These are phyloP conservation scores for Trichoplusia ni DNA, from an alignment of 1,140 invertebrate species.

Conservation along the genomic window DNA sequence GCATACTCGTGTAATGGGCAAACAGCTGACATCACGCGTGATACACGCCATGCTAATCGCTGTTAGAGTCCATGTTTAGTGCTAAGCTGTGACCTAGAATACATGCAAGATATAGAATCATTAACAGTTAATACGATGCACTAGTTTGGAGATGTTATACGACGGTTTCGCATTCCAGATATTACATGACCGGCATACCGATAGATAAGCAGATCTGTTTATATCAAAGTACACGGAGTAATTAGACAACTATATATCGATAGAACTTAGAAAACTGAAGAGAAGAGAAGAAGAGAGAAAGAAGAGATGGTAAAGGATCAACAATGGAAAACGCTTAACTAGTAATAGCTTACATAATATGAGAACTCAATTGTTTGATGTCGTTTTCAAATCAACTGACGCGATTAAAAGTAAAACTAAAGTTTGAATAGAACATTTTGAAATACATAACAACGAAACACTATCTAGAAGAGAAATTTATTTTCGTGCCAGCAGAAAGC, in stretches of 20 bases:
- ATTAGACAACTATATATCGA: too few species aligned
- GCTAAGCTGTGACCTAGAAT: slow-evolving; percentile 24
- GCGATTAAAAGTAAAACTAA: not conserved
- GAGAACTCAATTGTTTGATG: too few species aligned
- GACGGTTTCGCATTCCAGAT: too few species aligned
- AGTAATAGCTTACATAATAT: too few species aligned
- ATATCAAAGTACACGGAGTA: not conserved
- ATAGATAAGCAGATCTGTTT: too few species aligned
- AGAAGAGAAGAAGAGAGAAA: too few species aligned
- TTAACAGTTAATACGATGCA: slow-evolving; percentile 1
- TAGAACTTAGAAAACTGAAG: too few species aligned
- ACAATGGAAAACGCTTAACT: too few species aligned
- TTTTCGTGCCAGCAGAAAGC: not conserved
- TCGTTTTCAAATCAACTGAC: too few species aligned
- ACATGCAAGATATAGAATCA: slow-evolving; percentile 16
- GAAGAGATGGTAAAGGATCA: too few species aligned
- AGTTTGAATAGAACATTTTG: not conserved
- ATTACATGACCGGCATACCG: too few species aligned
- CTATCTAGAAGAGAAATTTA: slow-evolving; percentile 1
- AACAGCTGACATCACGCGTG: slow-evolving; percentile 19
- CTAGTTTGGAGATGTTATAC: slow-evolving; percentile 10
- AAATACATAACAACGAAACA: not conserved
- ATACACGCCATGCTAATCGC: slow-evolving; percentile 25
- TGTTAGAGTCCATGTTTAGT: slow-evolving; percentile 25
- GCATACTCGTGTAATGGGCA: slow-evolving; percentile 12